A percentile compares a stretch with the other conserved stretches of the same genome.
These are phyloP conservation scores for Pasiphila rectangulata DNA, from an alignment of 2,888 invertebrate species.

Conservation along the genomic window DNA sequence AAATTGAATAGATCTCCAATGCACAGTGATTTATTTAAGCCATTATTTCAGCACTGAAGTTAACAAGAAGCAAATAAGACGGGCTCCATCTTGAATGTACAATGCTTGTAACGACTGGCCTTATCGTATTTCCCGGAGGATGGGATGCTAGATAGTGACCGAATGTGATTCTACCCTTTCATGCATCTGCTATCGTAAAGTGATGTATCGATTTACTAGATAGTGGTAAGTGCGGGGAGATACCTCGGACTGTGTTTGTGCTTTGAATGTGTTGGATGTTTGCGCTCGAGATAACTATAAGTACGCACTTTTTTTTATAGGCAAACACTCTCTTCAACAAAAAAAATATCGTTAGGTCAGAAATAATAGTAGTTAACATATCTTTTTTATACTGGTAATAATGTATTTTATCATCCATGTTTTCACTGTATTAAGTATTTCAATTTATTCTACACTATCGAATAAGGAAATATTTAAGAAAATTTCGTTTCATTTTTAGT, in stretches of 20 bases:
- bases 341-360: too few species aligned
- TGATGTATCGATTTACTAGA: slow-evolving; percentile 12
- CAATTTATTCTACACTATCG: too few species aligned
- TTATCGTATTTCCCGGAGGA: slow-evolving; percentile 21
- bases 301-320: too few species aligned
- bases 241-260: background rate
- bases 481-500: too few species aligned
- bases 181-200: slow-evolving; percentile 11
- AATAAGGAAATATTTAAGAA: too few species aligned
- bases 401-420: too few species aligned
- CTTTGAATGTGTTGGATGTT: background rate
- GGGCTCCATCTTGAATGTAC: slow-evolving; percentile 12
- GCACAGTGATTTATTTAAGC: slow-evolving; percentile 14
- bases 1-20: slow-evolving; percentile 5
- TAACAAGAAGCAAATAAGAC: slow-evolving; percentile 21
- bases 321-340: too few species aligned
- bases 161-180: slow-evolving; percentile 17
- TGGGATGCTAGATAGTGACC: slow-evolving; percentile 17
- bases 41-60: slow-evolving; percentile 13
- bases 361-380: too few species aligned
- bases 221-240: background rate
- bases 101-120: slow-evolving; percentile 16
- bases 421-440: too few species aligned
- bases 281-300: background rate
- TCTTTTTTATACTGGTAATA: too few species aligned